Conservation (phyloP, 2,888 invertebrate species). For the Acleris sparsana region DNA sequence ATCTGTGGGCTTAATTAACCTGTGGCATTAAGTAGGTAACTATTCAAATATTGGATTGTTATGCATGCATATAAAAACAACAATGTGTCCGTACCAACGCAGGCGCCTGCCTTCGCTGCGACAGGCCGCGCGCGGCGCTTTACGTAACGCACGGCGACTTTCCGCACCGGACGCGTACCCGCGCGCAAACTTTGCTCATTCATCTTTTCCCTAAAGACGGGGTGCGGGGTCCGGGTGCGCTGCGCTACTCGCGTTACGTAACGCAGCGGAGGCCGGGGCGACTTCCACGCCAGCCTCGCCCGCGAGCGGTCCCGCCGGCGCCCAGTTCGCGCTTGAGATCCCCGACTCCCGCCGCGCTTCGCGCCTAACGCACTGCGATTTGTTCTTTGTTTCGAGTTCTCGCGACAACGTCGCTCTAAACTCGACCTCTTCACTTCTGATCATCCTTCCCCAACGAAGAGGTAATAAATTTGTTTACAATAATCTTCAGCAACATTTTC, state of each 20-base stretch:
- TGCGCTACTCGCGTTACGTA: slow-evolving; percentile 72
- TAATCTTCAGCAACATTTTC: slow-evolving; percentile 48
- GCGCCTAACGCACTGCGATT: slow-evolving; percentile 37
- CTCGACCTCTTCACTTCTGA: slow-evolving; percentile 49
- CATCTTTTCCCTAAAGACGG: slow-evolving; percentile 80
- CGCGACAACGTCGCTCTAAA: slow-evolving; percentile 47
- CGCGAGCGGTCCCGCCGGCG: slow-evolving; percentile 52
- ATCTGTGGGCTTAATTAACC: no score
- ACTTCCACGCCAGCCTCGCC: slow-evolving; percentile 62
- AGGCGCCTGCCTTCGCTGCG: slow-evolving; percentile 44
- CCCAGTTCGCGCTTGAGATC: slow-evolving; percentile 38
- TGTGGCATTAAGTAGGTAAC: no score
- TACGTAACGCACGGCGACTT: slow-evolving; percentile 73
- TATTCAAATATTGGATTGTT: no score
- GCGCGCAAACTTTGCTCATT: slow-evolving; percentile 81
- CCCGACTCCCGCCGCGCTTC: slow-evolving; percentile 40
- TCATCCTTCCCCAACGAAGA: slow-evolving; percentile 54
- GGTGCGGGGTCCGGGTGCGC: slow-evolving; percentile 69
- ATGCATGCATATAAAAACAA: no score
- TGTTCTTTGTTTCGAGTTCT: slow-evolving; percentile 46
- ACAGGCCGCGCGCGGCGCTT: slow-evolving; percentile 45
- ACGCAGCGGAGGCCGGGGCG: slow-evolving; percentile 60
- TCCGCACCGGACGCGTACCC: slow-evolving; percentile 72
- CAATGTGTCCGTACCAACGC: slow-evolving; percentile 45
- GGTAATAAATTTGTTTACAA: slow-evolving; percentile 67